A percentile compares a stretch with the other conserved stretches of the same genome.
phyloP scores from a whole-genome alignment of 2,113 vertebrate genomes.

The Gymnorhina tibicen region DNA sequence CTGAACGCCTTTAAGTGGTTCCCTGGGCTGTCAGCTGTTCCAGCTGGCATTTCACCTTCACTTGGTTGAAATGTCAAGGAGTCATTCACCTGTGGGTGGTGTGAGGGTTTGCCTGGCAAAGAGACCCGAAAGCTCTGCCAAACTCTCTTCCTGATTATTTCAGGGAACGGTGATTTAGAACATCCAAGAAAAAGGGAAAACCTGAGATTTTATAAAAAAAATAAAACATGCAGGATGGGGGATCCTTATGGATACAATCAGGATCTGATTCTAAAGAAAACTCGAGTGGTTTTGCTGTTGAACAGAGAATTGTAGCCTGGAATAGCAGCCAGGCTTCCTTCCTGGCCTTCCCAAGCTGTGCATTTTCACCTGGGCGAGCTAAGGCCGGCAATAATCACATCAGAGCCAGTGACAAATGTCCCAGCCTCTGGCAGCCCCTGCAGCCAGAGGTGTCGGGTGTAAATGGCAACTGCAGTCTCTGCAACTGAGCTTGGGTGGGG shows the following conservation, averaged over 20 bases:
- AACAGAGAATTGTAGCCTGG: not conserved
- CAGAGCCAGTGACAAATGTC: not conserved
- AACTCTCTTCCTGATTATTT: not conserved
- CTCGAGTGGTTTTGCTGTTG: not conserved
- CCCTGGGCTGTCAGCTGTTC: not conserved
- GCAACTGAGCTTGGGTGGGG: accelerated
- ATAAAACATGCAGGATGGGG: accelerated
- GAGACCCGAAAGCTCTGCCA: not conserved
- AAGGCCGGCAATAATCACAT: not conserved
- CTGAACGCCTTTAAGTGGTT: not conserved
- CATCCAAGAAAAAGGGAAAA: not conserved
- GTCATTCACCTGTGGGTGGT: not conserved
- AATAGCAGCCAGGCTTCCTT: not conserved
- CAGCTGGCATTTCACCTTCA: not conserved
- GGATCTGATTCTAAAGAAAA: not conserved
- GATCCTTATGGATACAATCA: not conserved
- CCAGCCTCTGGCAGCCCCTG: not conserved
- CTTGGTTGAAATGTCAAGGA: not conserved
- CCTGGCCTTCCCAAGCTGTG: not conserved
- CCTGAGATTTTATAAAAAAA: not conserved
- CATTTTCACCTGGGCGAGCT: accelerated
- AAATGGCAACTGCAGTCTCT: not conserved
- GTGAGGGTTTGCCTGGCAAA: not conserved
- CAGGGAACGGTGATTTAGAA: not conserved
- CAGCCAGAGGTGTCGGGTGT: not conserved